These are phyloP conservation scores for Machimus rusticus DNA, from an alignment of 2,888 invertebrate genomes.

Conservation along the genomic window DNA sequence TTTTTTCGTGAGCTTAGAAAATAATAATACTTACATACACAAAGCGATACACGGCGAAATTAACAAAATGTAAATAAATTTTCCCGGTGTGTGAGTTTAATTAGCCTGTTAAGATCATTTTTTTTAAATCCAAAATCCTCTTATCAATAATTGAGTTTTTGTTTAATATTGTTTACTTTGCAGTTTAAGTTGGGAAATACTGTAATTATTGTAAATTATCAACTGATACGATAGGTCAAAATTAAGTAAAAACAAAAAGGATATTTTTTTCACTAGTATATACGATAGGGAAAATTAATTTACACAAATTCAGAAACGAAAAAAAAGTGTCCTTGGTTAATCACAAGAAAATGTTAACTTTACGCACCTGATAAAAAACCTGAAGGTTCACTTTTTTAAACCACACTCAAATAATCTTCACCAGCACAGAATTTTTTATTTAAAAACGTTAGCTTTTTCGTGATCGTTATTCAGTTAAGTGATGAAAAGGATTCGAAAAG, in stretches of 20 bases:
- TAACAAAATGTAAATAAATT: too few relatives aligned
- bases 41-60: too few relatives aligned
- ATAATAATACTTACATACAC: too few relatives aligned
- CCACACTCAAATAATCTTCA: neutral
- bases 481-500: neutral
- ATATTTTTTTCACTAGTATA: neutral
- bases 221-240: neutral
- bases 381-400: neutral
- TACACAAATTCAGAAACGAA: neutral
- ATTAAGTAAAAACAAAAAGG: neutral
- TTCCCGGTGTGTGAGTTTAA: neutral
- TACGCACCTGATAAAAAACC: constrained; percentile 2
- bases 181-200: neutral
- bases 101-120: neutral
- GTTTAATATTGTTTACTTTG: neutral
- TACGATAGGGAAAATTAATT: neutral
- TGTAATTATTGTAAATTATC: neutral
- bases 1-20: too few relatives aligned
- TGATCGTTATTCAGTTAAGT: neutral
- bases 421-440: neutral
- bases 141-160: neutral
- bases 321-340: neutral
- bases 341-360: neutral
- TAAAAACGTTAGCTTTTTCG: neutral
- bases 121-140: neutral